These are phyloP conservation scores for Halictus ligatus DNA, from an alignment of 2,888 invertebrate genomes.

Conservation along the genomic window DNA sequence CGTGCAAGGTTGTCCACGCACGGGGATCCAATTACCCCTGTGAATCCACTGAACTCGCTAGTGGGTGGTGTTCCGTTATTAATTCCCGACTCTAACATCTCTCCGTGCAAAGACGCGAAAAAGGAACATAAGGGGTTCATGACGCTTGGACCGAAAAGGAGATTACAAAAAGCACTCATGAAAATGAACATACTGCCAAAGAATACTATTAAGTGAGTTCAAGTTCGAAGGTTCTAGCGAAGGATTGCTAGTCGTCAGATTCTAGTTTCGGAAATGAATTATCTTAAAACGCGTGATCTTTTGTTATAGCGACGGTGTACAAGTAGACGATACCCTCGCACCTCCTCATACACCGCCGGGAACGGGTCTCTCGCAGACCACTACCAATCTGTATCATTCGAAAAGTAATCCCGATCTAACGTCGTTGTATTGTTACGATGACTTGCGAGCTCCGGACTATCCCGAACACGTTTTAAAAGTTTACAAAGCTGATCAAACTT, in stretches of 20 bases:
- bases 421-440: conserved; percentile 91
- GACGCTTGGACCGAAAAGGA: conserved; percentile 94
- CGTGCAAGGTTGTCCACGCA: conserved; percentile 91
- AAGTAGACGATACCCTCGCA: conserved; percentile 88
- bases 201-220: conserved; percentile 88
- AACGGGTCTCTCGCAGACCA: conserved; percentile 85
- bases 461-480: conserved; percentile 99
- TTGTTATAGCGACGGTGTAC: conserved; percentile 86
- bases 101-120: conserved; percentile 85
- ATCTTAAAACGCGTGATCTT: conserved; percentile 22
- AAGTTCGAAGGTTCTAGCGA: too few relatives aligned
- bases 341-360: conserved; percentile 84
- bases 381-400: conserved; percentile 91
- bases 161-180: conserved; percentile 93
- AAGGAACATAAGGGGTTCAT: conserved; percentile 91
- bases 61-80: conserved; percentile 80
- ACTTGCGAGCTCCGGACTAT: conserved; percentile 91
- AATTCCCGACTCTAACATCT: conserved; percentile 80
- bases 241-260: not conserved
- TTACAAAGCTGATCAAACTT: conserved; percentile 98
- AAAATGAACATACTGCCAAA: conserved; percentile 96
- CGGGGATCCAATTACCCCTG: conserved; percentile 87
- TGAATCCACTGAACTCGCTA: conserved; percentile 77
- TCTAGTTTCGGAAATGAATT: not conserved
- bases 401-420: conserved; percentile 96